A percentile compares a stretch with the other conserved stretches of the same genome.
Conservation (phyloP, 2,113 vertebrate species). For the Zapus hudsonius region DNA sequence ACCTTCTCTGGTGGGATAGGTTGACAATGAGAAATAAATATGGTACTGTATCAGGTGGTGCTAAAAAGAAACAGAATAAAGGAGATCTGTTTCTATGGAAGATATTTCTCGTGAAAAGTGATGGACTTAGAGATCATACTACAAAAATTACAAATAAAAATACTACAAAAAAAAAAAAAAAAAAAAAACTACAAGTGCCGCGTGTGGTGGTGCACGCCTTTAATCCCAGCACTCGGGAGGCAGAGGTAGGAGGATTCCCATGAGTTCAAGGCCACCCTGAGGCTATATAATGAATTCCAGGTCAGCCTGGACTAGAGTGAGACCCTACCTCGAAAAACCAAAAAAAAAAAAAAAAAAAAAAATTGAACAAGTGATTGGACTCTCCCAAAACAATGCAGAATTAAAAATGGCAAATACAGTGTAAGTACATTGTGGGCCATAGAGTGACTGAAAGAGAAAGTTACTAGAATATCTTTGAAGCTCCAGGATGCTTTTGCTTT, state of each 20-base stretch:
- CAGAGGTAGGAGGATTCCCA: too few species aligned
- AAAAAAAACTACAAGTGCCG: too few species aligned
- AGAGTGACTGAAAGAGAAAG: neutral
- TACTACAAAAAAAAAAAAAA: too few species aligned
- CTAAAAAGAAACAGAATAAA: neutral
- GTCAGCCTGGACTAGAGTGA: too few species aligned
- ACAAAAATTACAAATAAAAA: too few species aligned
- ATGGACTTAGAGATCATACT: neutral
- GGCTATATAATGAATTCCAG: too few species aligned
- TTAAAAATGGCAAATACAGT: slow-evolving; percentile 65
- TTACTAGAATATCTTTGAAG: slow-evolving; percentile 24
- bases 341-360: too few species aligned
- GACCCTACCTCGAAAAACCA: too few species aligned
- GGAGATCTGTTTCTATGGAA: neutral
- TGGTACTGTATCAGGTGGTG: too few species aligned
- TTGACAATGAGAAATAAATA: neutral
- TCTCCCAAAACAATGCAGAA: slow-evolving; percentile 59
- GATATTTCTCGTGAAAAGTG: neutral
- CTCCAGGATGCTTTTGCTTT: neutral
- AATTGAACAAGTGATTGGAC: slow-evolving; percentile 12
- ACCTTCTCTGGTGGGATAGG: slow-evolving; percentile 33
- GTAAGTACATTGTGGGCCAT: neutral
- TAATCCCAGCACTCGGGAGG: too few species aligned
- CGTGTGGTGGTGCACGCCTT: too few species aligned
- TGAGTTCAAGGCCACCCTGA: too few species aligned